Conservation (phyloP, 2,797 vertebrate species). For the Danio choprae region DNA sequence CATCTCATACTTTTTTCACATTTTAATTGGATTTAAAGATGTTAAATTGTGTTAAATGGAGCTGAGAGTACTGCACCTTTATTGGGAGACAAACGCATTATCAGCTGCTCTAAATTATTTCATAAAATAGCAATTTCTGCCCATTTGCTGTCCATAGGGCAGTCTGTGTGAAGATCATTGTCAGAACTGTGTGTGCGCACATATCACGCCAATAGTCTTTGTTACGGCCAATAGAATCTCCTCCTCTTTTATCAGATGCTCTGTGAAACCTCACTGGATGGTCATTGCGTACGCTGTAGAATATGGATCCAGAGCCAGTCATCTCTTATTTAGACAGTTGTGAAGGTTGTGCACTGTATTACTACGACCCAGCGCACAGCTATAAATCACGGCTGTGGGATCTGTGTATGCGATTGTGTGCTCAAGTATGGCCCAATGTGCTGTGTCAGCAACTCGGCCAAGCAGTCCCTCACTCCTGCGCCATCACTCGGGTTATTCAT, state of each 20-base stretch:
- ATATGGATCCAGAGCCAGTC: conserved; percentile 36
- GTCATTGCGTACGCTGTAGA: conserved; percentile 5
- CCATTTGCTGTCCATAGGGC: too few relatives aligned
- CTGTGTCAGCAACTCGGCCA: conserved; percentile 58
- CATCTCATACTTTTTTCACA: too few relatives aligned
- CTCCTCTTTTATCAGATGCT: conserved; percentile 20
- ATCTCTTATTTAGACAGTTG: conserved; percentile 37
- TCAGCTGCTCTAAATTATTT: background rate
- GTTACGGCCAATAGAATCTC: background rate
- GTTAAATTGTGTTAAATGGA: background rate
- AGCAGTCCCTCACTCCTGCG: conserved; percentile 63
- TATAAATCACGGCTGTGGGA: conserved; percentile 54
- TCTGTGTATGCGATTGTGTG: conserved; percentile 27
- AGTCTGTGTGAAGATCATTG: background rate
- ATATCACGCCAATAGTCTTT: background rate
- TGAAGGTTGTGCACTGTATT: conserved; percentile 47
- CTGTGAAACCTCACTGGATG: conserved; percentile 19
- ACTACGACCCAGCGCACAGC: conserved; percentile 27
- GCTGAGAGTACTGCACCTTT: too few relatives aligned
- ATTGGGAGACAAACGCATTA: background rate
- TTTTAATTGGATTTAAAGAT: background rate
- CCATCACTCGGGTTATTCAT: conserved; percentile 77
- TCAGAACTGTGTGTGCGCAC: background rate
- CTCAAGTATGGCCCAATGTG: conserved; percentile 57
- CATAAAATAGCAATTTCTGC: too few relatives aligned